These are phyloP conservation scores for Trichogramma dendrolimi DNA, from an alignment of 2,888 invertebrate genomes.

Conservation along the genomic window DNA sequence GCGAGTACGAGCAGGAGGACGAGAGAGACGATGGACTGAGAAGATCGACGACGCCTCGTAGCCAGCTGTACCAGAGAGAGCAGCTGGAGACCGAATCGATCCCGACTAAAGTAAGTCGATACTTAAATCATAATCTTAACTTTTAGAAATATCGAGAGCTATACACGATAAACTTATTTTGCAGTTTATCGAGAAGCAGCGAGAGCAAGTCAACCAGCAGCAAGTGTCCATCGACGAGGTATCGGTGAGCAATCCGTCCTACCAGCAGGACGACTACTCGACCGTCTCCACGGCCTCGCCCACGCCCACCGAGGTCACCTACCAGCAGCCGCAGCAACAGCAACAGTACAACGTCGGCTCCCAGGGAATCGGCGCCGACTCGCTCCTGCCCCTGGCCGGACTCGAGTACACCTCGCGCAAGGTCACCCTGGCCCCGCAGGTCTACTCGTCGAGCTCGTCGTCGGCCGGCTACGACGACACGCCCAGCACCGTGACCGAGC, in stretches of 20 bases:
- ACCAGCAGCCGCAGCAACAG: not conserved
- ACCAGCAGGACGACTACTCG: constrained; percentile 29
- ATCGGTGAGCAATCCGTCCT: constrained; percentile 15
- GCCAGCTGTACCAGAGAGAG: constrained; percentile 28
- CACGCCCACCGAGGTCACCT: too few species aligned
- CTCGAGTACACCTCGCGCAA: constrained; percentile 10
- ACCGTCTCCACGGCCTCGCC: constrained; percentile 15
- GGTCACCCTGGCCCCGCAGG: not conserved
- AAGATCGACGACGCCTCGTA: constrained; percentile 30
- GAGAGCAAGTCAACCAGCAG: constrained; percentile 18
- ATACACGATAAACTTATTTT: constrained; percentile 1
- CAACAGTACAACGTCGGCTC: not conserved
- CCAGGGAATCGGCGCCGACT: constrained; percentile 4
- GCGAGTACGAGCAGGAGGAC: too few species aligned
- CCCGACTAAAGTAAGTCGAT: not conserved
- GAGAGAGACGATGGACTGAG: constrained; percentile 10
- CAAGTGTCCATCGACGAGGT: constrained; percentile 11
- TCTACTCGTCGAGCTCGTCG: not conserved
- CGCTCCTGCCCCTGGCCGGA: constrained; percentile 8
- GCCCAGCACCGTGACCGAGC: constrained; percentile 15
- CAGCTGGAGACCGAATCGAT: constrained; percentile 16
- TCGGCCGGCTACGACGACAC: constrained; percentile 21
- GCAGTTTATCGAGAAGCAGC: constrained; percentile 17
- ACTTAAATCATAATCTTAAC: not conserved
- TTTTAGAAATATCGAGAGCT: too few species aligned